Conservation (phyloP, 2,888 invertebrate species). For the Labia minor region DNA sequence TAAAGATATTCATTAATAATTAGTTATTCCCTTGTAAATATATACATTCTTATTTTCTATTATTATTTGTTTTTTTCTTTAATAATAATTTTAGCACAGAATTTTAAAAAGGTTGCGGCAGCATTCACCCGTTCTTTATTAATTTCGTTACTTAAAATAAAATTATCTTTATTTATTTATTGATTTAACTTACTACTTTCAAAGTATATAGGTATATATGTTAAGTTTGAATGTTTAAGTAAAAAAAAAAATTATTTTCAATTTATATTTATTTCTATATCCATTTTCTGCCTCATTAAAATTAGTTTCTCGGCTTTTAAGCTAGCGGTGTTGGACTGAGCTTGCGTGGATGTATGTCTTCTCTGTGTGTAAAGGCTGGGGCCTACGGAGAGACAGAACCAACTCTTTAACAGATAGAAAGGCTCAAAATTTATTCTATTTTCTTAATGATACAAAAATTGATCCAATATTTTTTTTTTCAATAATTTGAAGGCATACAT, state of each 20-base stretch:
- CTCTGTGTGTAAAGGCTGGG: slow-evolving; percentile 1
- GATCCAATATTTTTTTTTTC: not conserved
- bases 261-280: not conserved
- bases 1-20: too few species aligned
- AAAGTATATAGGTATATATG: too few species aligned
- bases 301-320: slow-evolving; percentile 3
- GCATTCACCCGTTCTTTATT: not conserved
- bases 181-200: too few species aligned
- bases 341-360: slow-evolving; percentile 13
- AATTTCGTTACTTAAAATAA: too few species aligned
- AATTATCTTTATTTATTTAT: too few species aligned
- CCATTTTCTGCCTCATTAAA: not conserved
- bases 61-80: not conserved
- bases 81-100: not conserved
- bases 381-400: not conserved
- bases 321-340: slow-evolving; percentile 13
- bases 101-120: not conserved
- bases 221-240: too few species aligned
- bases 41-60: not conserved
- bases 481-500: slow-evolving; percentile 1
- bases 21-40: too few species aligned
- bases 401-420: not conserved
- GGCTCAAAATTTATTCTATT: not conserved
- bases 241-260: too few species aligned
- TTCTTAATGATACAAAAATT: too few species aligned